Evolutionary conservation across 2,888 invertebrate genomes (phyloP).

Genomic region (Drosophila emarginata): DNA sequence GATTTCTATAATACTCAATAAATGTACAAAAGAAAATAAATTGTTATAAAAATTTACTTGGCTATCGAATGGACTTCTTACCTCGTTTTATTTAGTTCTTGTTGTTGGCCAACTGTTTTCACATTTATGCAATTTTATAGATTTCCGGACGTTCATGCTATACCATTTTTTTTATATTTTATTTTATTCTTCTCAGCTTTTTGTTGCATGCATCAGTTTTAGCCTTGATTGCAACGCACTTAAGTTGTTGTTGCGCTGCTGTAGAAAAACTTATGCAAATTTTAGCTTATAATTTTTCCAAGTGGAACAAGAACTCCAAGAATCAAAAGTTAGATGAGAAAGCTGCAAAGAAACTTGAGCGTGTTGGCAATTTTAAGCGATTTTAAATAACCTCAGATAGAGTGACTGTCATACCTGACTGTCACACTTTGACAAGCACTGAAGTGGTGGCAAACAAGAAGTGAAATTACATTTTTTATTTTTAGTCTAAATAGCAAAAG

Average conservation of each 20-base stretch:
- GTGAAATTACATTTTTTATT: conserved; percentile 57
- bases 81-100: background rate
- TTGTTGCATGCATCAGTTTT: background rate
- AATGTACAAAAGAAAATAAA: conserved; percentile 46
- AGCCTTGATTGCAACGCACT: background rate
- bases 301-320: conserved; percentile 18
- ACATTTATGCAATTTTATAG: conserved; percentile 51
- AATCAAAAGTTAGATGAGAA: conserved; percentile 56
- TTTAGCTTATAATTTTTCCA: conserved; percentile 49
- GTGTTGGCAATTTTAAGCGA: conserved; percentile 71
- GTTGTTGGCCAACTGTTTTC: conserved; percentile 14
- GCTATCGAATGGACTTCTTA: background rate
- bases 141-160: background rate
- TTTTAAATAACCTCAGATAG: conserved; percentile 58
- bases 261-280: conserved; percentile 65
- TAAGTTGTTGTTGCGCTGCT: background rate
- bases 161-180: conserved; percentile 19
- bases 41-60: conserved; percentile 41
- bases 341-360: conserved; percentile 36
- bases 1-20: conserved; percentile 39
- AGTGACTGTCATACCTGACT: background rate
- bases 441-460: conserved; percentile 18
- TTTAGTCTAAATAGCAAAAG: conserved; percentile 30
- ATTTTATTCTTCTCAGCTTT: conserved; percentile 20
- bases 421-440: background rate